phyloP scores from a whole-genome alignment of 2,888 invertebrate species.

The Leucophenga montana region DNA sequence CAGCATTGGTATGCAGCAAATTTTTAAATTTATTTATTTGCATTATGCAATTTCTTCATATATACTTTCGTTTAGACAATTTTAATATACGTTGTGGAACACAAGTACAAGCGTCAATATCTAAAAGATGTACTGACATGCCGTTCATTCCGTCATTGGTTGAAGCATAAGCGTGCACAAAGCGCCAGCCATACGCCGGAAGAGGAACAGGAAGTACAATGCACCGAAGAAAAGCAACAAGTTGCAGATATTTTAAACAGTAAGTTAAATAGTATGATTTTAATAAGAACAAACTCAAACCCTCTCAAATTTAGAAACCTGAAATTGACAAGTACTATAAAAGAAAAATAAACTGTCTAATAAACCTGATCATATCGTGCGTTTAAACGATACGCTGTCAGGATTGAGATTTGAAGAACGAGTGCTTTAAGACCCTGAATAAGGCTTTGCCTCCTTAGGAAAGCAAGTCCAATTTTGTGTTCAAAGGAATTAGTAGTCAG shows the following conservation, averaged over 20 bases:
- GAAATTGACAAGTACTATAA: no score
- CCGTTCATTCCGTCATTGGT: conserved; percentile 36
- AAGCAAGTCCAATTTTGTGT: no score
- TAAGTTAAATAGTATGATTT: conserved; percentile 32
- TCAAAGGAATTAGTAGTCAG: no score
- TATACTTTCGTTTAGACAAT: conserved; percentile 36
- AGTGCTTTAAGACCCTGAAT: no score
- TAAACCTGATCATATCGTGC: no score
- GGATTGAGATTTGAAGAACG: no score
- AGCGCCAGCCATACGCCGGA: conserved; percentile 23
- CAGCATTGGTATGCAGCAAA: conserved; percentile 39
- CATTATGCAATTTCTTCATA: no score
- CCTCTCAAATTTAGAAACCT: no score
- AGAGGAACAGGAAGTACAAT: conserved; percentile 50
- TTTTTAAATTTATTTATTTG: not conserved
- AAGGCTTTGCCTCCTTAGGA: no score
- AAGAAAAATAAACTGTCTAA: no score
- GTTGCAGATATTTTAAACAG: conserved; percentile 55
- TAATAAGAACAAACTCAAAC: no score
- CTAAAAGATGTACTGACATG: conserved; percentile 44
- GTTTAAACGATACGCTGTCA: no score
- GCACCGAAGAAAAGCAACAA: conserved; percentile 54
- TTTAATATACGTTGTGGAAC: conserved; percentile 60
- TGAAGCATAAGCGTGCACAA: conserved; percentile 27
- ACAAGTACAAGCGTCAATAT: conserved; percentile 51